phyloP scores from a whole-genome alignment of 2,888 invertebrate genomes.

The Epinotia nisella region DNA sequence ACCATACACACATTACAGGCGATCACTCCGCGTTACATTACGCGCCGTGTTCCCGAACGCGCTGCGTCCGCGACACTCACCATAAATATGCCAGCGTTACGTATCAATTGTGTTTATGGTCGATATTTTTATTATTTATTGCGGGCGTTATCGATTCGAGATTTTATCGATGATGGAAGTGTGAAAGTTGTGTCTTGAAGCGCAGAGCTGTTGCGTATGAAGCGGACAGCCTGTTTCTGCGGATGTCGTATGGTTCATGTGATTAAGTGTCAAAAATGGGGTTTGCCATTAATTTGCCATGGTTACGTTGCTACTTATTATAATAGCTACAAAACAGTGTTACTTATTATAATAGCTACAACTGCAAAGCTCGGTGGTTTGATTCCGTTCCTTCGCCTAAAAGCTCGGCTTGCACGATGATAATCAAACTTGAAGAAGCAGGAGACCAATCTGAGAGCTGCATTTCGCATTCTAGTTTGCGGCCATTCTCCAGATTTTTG shows the following conservation, averaged over 20 bases:
- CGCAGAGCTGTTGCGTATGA: not conserved
- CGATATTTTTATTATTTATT: slow-evolving; percentile 76
- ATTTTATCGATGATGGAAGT: slow-evolving; percentile 56
- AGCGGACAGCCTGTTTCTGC: not conserved
- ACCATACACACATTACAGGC: slow-evolving; percentile 76
- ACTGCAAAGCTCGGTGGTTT: no score
- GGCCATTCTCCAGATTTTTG: no score
- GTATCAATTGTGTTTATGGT: slow-evolving; percentile 80
- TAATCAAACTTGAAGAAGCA: no score
- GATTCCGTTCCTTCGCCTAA: no score
- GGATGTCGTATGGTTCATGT: not conserved
- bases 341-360: no score
- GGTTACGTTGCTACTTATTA: no score
- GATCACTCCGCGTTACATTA: slow-evolving; percentile 78
- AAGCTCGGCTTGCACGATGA: no score
- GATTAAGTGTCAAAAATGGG: no score
- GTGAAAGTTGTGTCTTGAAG: slow-evolving; percentile 29
- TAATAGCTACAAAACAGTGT: no score
- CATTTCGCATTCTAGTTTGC: no score
- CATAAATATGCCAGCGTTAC: slow-evolving; percentile 75
- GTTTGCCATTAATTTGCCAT: no score
- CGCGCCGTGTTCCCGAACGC: slow-evolving; percentile 65
- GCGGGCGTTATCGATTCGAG: slow-evolving; percentile 63
- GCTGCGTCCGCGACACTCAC: slow-evolving; percentile 66
- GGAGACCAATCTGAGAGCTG: no score